Evolutionary conservation across 2,888 invertebrate species (phyloP).

Genomic region (Nymphalis c-album): DNA sequence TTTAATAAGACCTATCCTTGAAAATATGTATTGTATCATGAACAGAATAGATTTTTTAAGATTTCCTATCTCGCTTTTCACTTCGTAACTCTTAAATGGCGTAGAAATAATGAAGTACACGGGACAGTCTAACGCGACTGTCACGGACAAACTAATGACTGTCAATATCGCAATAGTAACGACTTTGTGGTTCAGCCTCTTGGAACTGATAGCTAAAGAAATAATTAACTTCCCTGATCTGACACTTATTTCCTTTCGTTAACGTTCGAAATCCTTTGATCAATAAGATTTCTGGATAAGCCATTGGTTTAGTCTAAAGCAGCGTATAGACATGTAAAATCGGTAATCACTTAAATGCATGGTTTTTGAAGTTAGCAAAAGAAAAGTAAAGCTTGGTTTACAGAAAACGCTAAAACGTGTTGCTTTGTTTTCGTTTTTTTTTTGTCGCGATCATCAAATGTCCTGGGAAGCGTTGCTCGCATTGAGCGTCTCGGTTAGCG

Average conservation of each 20-base stretch:
- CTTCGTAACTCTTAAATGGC: constrained; percentile 53
- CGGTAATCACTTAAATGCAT: neutral
- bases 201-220: constrained; percentile 66
- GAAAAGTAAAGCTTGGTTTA: neutral
- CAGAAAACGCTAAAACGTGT: neutral
- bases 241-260: constrained; percentile 33
- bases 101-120: constrained; percentile 64
- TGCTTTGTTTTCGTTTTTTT: neutral
- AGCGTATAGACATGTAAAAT: neutral
- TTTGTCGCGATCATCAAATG: neutral
- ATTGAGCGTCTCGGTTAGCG: neutral
- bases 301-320: constrained; percentile 53
- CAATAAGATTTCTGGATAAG: constrained; percentile 39
- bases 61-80: constrained; percentile 31
- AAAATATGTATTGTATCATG: neutral
- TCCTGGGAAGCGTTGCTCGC: neutral
- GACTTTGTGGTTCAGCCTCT: constrained; percentile 59
- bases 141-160: constrained; percentile 69
- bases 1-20: neutral
- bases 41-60: constrained; percentile 18
- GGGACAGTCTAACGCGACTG: constrained; percentile 56
- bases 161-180: constrained; percentile 61
- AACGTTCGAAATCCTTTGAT: constrained; percentile 37
- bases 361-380: neutral
- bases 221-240: constrained; percentile 38